Base-by-base conservation (phyloP, 2,113 vertebrate species). In the Halichoeres trimaculatus region DNA sequence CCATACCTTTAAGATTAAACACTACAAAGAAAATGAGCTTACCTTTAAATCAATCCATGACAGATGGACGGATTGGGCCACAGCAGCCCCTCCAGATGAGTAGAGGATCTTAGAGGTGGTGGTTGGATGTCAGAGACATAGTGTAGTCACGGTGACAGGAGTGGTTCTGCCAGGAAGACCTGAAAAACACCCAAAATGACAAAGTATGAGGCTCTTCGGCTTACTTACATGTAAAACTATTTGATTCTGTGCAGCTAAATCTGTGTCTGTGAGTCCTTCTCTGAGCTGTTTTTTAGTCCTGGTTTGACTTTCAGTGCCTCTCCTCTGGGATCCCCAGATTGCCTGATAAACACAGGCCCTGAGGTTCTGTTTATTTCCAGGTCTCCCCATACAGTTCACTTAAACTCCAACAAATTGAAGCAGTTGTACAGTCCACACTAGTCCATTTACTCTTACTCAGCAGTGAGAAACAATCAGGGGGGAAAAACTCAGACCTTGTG, bases 331-430 rank as follows among this genome's bases (percentile, higher is more conserved):
- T 17, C 35, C 24, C 7, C 4, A 4, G 20, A 43, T 19, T 20
- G 43, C 52, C 51, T 57, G 20, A 60, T 45, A 53, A 54, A 60
- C 3, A 24, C 40, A 14, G 40, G 60, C 74, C 61, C 70, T 16
- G 8, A 54, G 64, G 63, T 54, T 47, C 69, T 63, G 69, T 55
- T 76, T 73, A 55, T 69, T 59, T 65, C 53, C 56, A 58, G 43
- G 22, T 26, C 47, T 70, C 53, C 26, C 35, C 2, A 19, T 64
- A 72, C 43, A 38, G 41, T 47, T 71, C 68, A 63, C 40, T 62
- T 72, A 72, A 75, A 75, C 74, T 17, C 20, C 10, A 51, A 68
- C 68, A 74, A 80, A 84, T 68, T 62, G 56, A 79, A 71, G 56
- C 71, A 23, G 41, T 20, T 70, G 56, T 11, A 14, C 23, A 22